A percentile compares a stretch with the other conserved stretches of the same genome.
Conservation (phyloP, 2,113 vertebrate species). For the Tragelaphus buxtoni region DNA sequence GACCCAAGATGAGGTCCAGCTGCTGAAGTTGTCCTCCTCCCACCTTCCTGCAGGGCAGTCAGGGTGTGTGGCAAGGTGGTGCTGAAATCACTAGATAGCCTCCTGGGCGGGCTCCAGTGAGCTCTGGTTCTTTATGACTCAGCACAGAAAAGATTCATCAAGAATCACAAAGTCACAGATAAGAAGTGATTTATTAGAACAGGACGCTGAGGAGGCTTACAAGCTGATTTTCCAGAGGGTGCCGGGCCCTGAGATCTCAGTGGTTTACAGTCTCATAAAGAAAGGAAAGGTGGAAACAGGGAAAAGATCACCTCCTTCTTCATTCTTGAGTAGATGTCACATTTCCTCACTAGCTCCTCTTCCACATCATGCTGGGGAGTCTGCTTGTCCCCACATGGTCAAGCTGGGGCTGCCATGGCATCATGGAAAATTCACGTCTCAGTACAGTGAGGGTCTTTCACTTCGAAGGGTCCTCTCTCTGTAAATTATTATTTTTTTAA, state of each 20-base stretch:
- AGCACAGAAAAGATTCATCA: not conserved
- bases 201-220: not conserved
- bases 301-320: not conserved
- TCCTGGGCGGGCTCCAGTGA: not conserved
- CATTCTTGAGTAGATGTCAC: rapidly evolving
- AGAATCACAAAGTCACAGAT: not conserved
- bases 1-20: rapidly evolving
- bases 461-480: not conserved
- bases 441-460: not conserved
- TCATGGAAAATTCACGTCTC: not conserved
- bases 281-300: not conserved
- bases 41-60: not conserved
- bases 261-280: not conserved
- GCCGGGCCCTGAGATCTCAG: not conserved
- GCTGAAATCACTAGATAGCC: not conserved
- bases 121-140: not conserved
- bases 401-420: not conserved
- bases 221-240: not conserved
- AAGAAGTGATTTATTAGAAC: not conserved
- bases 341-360: not conserved
- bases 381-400: not conserved
- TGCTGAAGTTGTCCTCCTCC: rapidly evolving
- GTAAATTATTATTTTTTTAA: not conserved
- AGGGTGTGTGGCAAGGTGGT: not conserved
- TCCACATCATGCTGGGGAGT: not conserved